A percentile compares a stretch with the other conserved stretches of the same genome.
Evolutionary conservation across 2,888 invertebrate genomes (phyloP).

Genomic region (Epsilonema sp.): DNA sequence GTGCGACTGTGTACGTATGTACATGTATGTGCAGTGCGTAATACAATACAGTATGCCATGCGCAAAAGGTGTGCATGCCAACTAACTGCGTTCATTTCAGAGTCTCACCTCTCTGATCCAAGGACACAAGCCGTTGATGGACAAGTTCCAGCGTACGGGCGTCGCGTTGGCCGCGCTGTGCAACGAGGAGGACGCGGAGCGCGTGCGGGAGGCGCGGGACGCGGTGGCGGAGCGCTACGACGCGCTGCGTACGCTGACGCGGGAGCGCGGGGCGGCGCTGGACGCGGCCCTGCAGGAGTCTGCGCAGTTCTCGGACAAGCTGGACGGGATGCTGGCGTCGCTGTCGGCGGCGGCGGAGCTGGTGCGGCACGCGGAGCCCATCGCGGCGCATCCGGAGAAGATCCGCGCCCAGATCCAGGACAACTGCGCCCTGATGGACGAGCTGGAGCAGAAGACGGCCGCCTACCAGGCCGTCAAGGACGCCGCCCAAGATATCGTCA

Average conservation of each 20-base stretch:
- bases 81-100: too few relatives aligned
- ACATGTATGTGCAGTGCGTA: too few relatives aligned
- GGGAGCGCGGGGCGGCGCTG: constrained; percentile 68
- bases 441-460: constrained; percentile 64
- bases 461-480: constrained; percentile 73
- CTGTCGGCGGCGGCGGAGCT: constrained; percentile 53
- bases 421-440: constrained; percentile 67
- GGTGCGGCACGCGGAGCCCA: constrained; percentile 61
- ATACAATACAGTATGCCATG: too few relatives aligned
- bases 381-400: constrained; percentile 84
- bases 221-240: constrained; percentile 69
- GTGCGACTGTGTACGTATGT: too few relatives aligned
- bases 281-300: constrained; percentile 58
- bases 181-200: constrained; percentile 63
- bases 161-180: constrained; percentile 66
- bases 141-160: constrained; percentile 87
- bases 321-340: constrained; percentile 86
- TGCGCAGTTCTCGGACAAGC: constrained; percentile 72
- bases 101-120: constrained; percentile 70
- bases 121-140: constrained; percentile 79
- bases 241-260: constrained; percentile 55
- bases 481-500: constrained; percentile 74
- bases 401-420: constrained; percentile 87
- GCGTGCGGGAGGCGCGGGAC: constrained; percentile 69
- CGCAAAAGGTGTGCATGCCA: too few relatives aligned